Evolutionary conservation across 2,888 invertebrate species (phyloP), one percentile per base, ranked within the genome.

Genomic region (Polyploca ridens): DNA sequence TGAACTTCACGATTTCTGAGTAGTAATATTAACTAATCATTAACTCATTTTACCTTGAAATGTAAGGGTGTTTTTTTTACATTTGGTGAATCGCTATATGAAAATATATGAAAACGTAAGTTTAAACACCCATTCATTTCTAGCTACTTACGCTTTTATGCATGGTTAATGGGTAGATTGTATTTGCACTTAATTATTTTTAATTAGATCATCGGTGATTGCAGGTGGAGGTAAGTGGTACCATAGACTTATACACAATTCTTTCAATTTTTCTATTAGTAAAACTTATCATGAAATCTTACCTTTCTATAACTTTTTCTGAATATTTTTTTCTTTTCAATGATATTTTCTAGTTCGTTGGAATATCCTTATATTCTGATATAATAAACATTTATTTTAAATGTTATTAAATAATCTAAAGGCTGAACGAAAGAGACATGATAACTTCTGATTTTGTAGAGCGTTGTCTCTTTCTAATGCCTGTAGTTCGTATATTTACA

Each of bases 1-100:
- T 61, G 61, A 44, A 19, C 5, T 61, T 61, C 61, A 60, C 60
- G 60, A 41, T 35, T 61, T 44, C 13, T 44, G 46, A 8, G 35
- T 35, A 35, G 7, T 13, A 13, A 14, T 7, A 19, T 61, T 3
- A 35, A 44, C 44, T 61, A 41, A 46, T n/a, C 38, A 41, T 44
- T 13, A 61, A 61, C 41, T 19, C 16, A 41, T 19, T 8, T 58
- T 35, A 38, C 11, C 27, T 11, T 61, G 41, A 19, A 54, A 54
- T 19, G 54, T 19, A 10, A 54, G 54, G 54, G 19, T 54, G 19
- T 54, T 54, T 10, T 7, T 54, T 54, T 10, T 7, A 19, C 6
- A 16, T 14, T 49, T 16, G 5, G 1, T 16, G n/a, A 14, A n/a
- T 16, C 7, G 6, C 49, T 44, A 44, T 3, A 49, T n/a, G n/a